These are phyloP conservation scores for Merops nubicus DNA, from an alignment of 2,113 vertebrate genomes.

Conservation along the genomic window DNA sequence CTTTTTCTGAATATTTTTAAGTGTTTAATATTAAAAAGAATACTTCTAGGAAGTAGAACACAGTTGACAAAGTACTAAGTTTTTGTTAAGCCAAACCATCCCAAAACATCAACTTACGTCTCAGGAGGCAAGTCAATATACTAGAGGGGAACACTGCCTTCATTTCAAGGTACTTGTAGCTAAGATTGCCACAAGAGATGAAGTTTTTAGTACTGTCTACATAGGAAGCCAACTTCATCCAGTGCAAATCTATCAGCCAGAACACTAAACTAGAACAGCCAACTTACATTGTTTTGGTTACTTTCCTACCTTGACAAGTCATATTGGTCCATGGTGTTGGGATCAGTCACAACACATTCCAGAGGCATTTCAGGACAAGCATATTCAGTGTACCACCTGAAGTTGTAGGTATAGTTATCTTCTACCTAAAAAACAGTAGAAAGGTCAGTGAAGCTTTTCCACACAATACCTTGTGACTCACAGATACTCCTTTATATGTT, in stretches of 20 bases:
- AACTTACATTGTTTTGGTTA: neutral
- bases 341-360: slow-evolving; percentile 91
- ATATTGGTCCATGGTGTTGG: slow-evolving; percentile 84
- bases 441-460: neutral
- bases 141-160: neutral
- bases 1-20: neutral
- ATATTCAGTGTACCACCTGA: slow-evolving; percentile 93
- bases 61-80: neutral
- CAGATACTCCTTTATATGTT: neutral
- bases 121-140: neutral
- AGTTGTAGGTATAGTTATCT: slow-evolving; percentile 91
- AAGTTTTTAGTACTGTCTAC: neutral
- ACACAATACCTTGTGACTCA: neutral
- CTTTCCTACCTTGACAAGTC: slow-evolving; percentile 90
- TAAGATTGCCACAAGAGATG: neutral
- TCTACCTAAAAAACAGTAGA: slow-evolving; percentile 76
- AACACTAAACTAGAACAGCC: neutral
- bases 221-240: neutral
- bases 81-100: neutral
- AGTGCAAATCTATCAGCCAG: neutral
- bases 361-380: slow-evolving; percentile 89
- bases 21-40: neutral
- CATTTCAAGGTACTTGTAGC: neutral
- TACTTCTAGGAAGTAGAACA: neutral
- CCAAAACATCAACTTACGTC: neutral